Evolutionary conservation across 2,797 vertebrate genomes (phyloP).

Genomic region (Peromyscus attwateri): DNA sequence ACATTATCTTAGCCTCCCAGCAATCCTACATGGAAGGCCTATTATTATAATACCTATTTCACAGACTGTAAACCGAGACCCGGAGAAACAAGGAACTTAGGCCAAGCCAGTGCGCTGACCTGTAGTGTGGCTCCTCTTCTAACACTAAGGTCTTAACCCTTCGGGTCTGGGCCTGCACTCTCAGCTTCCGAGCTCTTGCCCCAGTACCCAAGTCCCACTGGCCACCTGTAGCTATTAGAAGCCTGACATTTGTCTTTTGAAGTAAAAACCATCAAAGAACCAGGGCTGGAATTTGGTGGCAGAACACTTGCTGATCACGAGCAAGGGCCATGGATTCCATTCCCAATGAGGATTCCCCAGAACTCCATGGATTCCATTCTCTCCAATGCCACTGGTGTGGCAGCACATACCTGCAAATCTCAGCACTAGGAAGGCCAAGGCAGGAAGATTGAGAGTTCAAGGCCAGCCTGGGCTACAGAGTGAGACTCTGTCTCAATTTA

Average conservation of each 20-base stretch:
- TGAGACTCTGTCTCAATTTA: background rate
- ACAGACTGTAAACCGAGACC: conserved; percentile 22
- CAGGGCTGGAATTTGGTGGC: background rate
- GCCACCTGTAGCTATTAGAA: background rate
- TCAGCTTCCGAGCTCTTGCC: background rate
- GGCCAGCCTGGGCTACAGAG: background rate
- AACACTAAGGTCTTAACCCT: background rate
- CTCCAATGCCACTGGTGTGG: background rate
- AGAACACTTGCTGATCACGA: background rate
- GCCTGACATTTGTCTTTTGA: background rate
- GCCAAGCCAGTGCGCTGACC: background rate
- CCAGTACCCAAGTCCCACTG: background rate
- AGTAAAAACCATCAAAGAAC: background rate
- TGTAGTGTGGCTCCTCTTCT: background rate
- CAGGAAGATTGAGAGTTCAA: background rate
- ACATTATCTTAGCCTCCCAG: conserved; percentile 60
- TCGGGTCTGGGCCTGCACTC: background rate
- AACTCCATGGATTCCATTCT: background rate
- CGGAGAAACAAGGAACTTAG: background rate
- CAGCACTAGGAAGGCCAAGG: background rate
- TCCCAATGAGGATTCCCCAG: too few species aligned
- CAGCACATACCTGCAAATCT: background rate
- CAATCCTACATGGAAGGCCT: background rate
- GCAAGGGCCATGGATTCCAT: background rate
- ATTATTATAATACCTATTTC: conserved; percentile 38